A percentile compares a stretch with the other conserved stretches of the same genome.
Evolutionary conservation across 2,113 vertebrate genomes (phyloP).

Genomic region (Aegithalos caudatus): DNA sequence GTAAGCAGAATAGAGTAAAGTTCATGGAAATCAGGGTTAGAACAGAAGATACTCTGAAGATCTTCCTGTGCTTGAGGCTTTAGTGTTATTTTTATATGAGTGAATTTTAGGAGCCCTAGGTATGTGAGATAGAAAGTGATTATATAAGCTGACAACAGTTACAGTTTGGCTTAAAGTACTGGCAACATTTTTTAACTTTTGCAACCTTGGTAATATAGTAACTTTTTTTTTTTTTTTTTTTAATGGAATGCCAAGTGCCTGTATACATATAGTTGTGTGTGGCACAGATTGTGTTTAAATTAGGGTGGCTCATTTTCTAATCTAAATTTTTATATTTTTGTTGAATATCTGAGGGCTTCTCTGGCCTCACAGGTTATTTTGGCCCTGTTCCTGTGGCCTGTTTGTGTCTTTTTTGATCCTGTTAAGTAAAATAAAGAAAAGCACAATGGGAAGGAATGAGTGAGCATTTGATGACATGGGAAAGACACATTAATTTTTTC

Average conservation of each 20-base stretch:
- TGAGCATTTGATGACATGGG: neutral
- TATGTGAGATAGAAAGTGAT: neutral
- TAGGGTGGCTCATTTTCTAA: neutral
- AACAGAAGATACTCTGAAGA: neutral
- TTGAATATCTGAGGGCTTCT: neutral
- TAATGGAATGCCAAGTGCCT: neutral
- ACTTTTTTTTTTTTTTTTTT: neutral
- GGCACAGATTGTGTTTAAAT: neutral
- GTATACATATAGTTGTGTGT: neutral
- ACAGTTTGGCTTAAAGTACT: neutral
- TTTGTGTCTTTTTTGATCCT: neutral
- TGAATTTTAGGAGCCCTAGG: neutral
- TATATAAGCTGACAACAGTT: neutral
- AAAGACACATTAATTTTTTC: neutral
- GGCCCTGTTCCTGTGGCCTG: neutral
- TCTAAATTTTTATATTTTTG: neutral
- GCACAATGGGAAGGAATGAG: neutral
- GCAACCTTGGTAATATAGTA: neutral
- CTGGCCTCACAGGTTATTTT: neutral
- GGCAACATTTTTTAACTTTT: neutral
- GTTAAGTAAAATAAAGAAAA: neutral
- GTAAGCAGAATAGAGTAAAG: neutral
- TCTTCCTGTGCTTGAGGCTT: neutral
- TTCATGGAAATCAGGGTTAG: neutral
- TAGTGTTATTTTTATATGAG: neutral